Evolutionary conservation across 2,113 vertebrate genomes (phyloP).

Genomic region (Myodes glareolus): DNA sequence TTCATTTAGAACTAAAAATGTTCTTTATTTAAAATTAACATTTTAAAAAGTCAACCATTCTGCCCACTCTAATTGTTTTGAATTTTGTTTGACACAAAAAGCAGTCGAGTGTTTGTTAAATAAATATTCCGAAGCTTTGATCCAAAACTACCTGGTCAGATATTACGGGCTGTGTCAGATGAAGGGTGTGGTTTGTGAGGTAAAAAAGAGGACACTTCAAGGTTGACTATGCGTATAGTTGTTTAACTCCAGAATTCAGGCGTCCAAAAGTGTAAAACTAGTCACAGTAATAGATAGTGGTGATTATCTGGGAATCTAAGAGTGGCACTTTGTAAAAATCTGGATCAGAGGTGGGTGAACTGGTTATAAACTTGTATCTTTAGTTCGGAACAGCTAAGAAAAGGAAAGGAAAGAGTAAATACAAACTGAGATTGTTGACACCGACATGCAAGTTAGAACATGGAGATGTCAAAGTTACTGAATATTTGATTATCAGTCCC

Average conservation of each 20-base stretch:
- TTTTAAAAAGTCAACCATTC: constrained; percentile 13
- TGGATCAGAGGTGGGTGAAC: background rate
- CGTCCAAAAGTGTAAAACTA: background rate
- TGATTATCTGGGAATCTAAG: background rate
- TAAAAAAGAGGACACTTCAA: background rate
- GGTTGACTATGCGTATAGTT: background rate
- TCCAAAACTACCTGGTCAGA: background rate
- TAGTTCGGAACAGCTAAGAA: background rate
- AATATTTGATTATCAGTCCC: background rate
- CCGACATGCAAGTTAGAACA: background rate
- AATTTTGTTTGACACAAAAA: background rate
- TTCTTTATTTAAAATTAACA: background rate
- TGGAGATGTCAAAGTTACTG: background rate
- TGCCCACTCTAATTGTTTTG: background rate
- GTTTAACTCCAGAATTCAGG: background rate
- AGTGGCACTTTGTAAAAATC: background rate
- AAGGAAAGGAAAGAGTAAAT: background rate
- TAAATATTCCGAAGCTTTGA: background rate
- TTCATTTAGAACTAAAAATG: background rate
- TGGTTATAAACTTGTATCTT: background rate
- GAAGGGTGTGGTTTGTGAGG: background rate
- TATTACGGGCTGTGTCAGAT: background rate
- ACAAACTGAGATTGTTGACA: background rate
- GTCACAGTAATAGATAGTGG: background rate
- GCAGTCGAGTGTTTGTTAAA: background rate